Evolutionary conservation across 2,113 vertebrate species (phyloP).

Genomic region (Nerophis lumbriciformis): DNA sequence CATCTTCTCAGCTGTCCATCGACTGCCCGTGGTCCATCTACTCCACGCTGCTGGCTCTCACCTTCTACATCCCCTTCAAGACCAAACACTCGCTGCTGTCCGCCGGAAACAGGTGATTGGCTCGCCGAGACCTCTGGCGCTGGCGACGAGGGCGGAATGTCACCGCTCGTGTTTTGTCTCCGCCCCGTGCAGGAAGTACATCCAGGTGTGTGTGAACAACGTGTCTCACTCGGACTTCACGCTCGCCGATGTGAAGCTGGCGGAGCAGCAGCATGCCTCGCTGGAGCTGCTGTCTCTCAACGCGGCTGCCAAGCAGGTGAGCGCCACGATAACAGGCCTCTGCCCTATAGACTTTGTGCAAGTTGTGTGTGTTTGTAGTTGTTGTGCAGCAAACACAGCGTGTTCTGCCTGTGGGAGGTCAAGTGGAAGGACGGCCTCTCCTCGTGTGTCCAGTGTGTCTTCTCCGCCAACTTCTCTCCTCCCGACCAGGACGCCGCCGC

Average conservation of each 20-base stretch:
- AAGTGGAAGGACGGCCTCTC: conserved; percentile 81
- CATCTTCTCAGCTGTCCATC: conserved; percentile 83
- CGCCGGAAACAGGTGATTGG: conserved; percentile 82
- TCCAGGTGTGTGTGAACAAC: conserved; percentile 92
- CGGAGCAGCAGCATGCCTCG: conserved; percentile 58
- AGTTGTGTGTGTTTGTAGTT: conserved; percentile 57
- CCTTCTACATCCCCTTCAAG: conserved; percentile 91
- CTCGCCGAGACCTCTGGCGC: background rate
- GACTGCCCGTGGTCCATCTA: conserved; percentile 99
- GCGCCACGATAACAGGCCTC: background rate
- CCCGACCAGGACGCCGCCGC: conserved; percentile 66
- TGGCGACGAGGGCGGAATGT: background rate
- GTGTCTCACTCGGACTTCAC: conserved; percentile 85
- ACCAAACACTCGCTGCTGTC: conserved; percentile 88
- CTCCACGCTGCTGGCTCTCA: conserved; percentile 89
- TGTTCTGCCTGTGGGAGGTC: conserved; percentile 93
- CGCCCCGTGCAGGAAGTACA: conserved; percentile 80
- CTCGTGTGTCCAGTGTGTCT: conserved; percentile 77
- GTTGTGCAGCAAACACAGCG: conserved; percentile 81
- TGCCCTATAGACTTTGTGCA: background rate
- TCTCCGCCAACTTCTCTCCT: conserved; percentile 83
- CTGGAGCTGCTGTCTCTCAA: conserved; percentile 79
- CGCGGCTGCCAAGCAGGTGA: conserved; percentile 79
- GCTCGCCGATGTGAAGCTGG: conserved; percentile 77
- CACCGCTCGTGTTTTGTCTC: conserved; percentile 1